Conservation (phyloP, 2,888 invertebrate species). For the Azorinus chamasolen region DNA sequence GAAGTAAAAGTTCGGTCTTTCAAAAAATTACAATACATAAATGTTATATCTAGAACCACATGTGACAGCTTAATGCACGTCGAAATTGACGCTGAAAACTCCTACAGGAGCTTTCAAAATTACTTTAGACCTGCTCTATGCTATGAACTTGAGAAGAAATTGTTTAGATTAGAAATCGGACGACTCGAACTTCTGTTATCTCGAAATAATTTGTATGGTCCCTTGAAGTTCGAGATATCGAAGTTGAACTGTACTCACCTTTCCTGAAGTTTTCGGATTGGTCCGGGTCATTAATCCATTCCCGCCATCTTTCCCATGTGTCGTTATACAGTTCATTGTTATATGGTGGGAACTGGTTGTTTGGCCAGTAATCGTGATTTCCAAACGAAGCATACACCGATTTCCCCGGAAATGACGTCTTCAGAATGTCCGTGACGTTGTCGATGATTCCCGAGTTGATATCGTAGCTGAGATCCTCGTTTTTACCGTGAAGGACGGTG, state of each 20-base stretch:
- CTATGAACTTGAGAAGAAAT: too few relatives aligned
- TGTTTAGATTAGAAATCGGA: too few relatives aligned
- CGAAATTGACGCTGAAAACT: too few relatives aligned
- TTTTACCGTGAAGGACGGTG: constrained; percentile 92
- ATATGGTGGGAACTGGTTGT: constrained; percentile 87
- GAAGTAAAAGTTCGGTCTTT: too few relatives aligned
- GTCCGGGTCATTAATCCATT: constrained; percentile 92
- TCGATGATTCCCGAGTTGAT: constrained; percentile 92
- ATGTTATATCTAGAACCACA: too few relatives aligned
- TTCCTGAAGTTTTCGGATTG: constrained; percentile 93
- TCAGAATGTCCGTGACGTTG: constrained; percentile 90
- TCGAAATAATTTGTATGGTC: too few relatives aligned
- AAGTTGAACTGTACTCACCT: constrained; percentile 89
- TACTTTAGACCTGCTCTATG: too few relatives aligned
- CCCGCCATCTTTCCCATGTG: constrained; percentile 89
- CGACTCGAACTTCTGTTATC: too few relatives aligned
- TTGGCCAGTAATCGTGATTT: constrained; percentile 91
- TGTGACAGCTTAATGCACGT: too few relatives aligned
- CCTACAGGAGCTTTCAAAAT: too few relatives aligned
- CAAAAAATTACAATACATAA: too few relatives aligned
- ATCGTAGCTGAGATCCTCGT: constrained; percentile 90
- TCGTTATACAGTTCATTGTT: constrained; percentile 88
- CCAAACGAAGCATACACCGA: constrained; percentile 96
- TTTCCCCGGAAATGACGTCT: constrained; percentile 87
- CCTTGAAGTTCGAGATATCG: too few relatives aligned